Percentiles rank a stretch among this genome's conserved stretches.
Evolutionary conservation across 2,113 vertebrate species (phyloP).

Genomic region (Columbina picui): DNA sequence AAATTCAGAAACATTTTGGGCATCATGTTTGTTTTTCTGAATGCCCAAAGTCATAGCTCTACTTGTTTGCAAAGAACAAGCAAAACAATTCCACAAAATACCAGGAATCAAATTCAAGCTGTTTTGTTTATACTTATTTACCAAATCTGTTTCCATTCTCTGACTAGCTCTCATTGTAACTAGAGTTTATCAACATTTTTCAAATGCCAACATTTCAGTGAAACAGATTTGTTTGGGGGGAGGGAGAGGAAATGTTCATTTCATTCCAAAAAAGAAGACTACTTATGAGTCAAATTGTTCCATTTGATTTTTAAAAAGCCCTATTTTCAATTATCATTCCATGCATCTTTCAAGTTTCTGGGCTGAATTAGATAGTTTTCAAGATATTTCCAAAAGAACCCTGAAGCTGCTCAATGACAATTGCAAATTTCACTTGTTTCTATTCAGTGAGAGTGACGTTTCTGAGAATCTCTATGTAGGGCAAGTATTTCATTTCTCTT

Average conservation of each 20-base stretch:
- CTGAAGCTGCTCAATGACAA: background rate
- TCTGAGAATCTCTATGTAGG: background rate
- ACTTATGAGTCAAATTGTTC: constrained; percentile 58
- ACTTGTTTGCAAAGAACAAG: constrained; percentile 26
- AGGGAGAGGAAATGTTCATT: constrained; percentile 59
- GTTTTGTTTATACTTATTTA: constrained; percentile 69
- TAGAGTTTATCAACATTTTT: constrained; percentile 64
- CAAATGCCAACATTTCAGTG: constrained; percentile 61
- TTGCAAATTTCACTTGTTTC: background rate
- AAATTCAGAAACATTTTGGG: constrained; percentile 12
- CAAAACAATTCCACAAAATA: constrained; percentile 48
- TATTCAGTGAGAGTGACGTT: background rate
- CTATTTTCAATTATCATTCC: background rate
- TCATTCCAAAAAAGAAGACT: constrained; percentile 59
- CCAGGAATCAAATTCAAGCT: constrained; percentile 58
- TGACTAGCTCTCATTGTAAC: constrained; percentile 60
- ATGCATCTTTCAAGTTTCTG: background rate
- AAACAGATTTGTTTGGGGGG: constrained; percentile 69
- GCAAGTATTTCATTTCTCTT: background rate
- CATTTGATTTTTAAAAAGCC: background rate
- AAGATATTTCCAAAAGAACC: background rate
- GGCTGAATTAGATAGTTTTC: background rate
- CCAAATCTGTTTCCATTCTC: constrained; percentile 64
- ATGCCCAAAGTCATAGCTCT: background rate
- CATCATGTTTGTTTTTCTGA: background rate